Evolutionary conservation across 1,140 invertebrate species (phyloP).

Genomic region (Steinernema khuongi): DNA sequence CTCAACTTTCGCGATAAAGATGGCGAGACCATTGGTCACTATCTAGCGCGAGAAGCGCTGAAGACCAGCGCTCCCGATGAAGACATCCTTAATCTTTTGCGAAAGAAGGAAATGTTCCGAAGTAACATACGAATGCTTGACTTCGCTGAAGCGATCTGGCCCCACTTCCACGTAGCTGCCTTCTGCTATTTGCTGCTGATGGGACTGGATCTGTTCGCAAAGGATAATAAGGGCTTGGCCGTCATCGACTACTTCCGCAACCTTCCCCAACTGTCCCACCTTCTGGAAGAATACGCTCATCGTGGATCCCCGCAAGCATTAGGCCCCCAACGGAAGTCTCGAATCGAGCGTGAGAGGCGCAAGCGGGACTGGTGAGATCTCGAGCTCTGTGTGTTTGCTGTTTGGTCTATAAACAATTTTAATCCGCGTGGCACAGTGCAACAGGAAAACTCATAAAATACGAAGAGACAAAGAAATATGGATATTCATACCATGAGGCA

Average conservation of each 20-base stretch:
- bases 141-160: not conserved
- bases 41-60: not conserved
- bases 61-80: not conserved
- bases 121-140: not conserved
- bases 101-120: not conserved
- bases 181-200: not conserved
- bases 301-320: too few species aligned
- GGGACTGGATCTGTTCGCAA: conserved; percentile 7
- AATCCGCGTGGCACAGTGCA: too few species aligned
- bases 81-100: not conserved
- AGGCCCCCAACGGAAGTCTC: too few species aligned
- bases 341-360: too few species aligned
- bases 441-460: too few species aligned
- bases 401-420: too few species aligned
- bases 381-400: too few species aligned
- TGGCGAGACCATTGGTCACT: not conserved
- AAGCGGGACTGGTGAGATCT: too few species aligned
- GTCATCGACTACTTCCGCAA: not conserved
- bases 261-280: not conserved
- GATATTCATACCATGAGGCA: too few species aligned
- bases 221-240: not conserved
- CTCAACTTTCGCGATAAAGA: not conserved
- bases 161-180: not conserved
- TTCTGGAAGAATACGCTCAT: not conserved
- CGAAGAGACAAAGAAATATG: too few species aligned